These are phyloP conservation scores for Taphrorychus bicolor DNA, from an alignment of 2,888 invertebrate genomes.

Conservation along the genomic window DNA sequence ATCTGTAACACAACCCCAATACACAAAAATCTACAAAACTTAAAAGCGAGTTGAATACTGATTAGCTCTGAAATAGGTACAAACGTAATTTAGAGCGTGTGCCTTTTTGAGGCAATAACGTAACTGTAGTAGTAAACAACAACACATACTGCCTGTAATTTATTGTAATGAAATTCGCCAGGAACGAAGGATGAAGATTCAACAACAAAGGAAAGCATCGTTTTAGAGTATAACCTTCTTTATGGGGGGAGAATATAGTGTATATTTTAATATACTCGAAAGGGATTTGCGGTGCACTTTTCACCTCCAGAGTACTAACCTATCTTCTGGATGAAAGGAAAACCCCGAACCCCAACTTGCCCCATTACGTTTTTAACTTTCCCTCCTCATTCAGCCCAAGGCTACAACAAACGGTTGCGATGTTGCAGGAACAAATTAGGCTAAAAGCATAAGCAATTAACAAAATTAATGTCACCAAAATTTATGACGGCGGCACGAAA, in stretches of 20 bases:
- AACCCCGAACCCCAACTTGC: not conserved
- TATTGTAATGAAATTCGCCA: not conserved
- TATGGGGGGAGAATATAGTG: not conserved
- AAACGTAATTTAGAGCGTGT: constrained; percentile 18
- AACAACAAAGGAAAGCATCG: not conserved
- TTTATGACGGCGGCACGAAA: constrained; percentile 32
- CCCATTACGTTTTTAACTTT: not conserved
- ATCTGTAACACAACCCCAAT: constrained; percentile 32
- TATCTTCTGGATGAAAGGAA: not conserved
- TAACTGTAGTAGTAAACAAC: constrained; percentile 9
- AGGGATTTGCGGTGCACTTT: not conserved
- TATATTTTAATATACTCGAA: not conserved
- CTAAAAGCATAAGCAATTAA: constrained; percentile 40
- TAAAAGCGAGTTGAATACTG: constrained; percentile 31
- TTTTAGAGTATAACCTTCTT: not conserved
- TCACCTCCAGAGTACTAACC: not conserved
- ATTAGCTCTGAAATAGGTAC: constrained; percentile 18
- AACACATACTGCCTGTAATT: not conserved
- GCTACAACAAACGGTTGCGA: constrained; percentile 2
- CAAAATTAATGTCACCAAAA: constrained; percentile 37
- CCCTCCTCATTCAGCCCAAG: constrained; percentile 5
- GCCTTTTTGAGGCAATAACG: constrained; percentile 5
- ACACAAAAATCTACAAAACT: constrained; percentile 41
- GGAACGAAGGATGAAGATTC: not conserved
- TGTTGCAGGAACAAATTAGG: constrained; percentile 32